Base-by-base conservation (phyloP, 2,888 invertebrate genomes). In the Zygogramma bicolorata region DNA sequence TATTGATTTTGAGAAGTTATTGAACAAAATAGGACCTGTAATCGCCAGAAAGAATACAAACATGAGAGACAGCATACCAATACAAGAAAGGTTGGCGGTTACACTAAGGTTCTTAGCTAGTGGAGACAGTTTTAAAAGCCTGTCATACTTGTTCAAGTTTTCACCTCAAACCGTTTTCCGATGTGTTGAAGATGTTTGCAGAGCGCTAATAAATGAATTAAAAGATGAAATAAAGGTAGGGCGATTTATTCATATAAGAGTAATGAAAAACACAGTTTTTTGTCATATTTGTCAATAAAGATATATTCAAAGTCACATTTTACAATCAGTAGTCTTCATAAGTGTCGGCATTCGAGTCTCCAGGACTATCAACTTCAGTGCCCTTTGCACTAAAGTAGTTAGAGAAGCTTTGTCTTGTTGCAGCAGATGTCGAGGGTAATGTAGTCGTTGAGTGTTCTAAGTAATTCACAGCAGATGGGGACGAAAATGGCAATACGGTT, bases 31-130 rank as follows among this genome's bases (percentile, higher is more conserved):
- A 29, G 71, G 70, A n/a, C 73, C 66, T 31, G n/a, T 63, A 10
- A 77, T 80, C 13, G 40, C 53, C n/a, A 79, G 75, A 74, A 46
- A 65, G 34, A 70, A 79, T 66, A 80, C 79, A 20, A 66, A 78
- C 42, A 69, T 77, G 70, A 75, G 79, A 74, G 18, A 75, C 63
- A 58, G 67, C 46, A 76, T 75, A 57, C 67, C 57, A 10, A 29
- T 73, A 31, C 34, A 70, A 27, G 73, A 70, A 65, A 62, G 73
- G 38, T 61, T 74, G 7, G 65, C 53, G 8, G 59, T 74, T 61
- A 59, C 71, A 10, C 60, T 71, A 22, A 57, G 65, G 27, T 71
- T 68, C 65, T 68, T 71, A 13, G 68, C 74, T 49, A 68, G 67
- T 58, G 70, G 67, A 60, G 67, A 73, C 49, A 73, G 75, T 59